These are phyloP conservation scores for Stegana nigrithorax DNA, from an alignment of 2,888 invertebrate genomes.

Conservation along the genomic window DNA sequence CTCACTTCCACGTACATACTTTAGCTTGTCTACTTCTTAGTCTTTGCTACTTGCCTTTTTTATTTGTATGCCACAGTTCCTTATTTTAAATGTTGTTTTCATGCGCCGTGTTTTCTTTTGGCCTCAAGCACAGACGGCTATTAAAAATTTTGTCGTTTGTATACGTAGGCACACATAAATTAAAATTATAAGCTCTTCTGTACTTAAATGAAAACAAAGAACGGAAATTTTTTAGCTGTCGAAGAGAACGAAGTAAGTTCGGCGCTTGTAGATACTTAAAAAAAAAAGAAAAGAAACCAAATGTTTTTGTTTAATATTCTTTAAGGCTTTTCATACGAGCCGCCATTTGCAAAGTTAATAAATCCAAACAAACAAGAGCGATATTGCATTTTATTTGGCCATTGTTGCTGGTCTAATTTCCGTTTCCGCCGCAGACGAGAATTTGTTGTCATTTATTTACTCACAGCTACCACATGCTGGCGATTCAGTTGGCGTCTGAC, in stretches of 20 bases:
- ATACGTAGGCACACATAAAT: slow-evolving; percentile 4
- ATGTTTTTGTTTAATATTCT: too few species aligned
- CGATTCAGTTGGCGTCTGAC: too few species aligned
- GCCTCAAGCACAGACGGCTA: neutral
- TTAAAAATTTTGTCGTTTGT: slow-evolving; percentile 15
- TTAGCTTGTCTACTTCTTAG: neutral
- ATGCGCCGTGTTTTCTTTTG: neutral
- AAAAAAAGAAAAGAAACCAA: too few species aligned
- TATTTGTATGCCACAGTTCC: neutral
- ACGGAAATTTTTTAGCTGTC: slow-evolving; percentile 22
- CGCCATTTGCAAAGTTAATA: too few species aligned
- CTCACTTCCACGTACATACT: neutral
- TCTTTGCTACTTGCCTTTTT: neutral
- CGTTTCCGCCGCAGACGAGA: slow-evolving; percentile 65
- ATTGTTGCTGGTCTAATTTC: slow-evolving; percentile 57
- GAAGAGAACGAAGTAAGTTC: too few species aligned
- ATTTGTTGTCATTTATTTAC: slow-evolving; percentile 64
- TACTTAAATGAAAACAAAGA: slow-evolving; percentile 29
- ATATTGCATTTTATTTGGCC: slow-evolving; percentile 31
- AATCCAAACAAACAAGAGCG: too few species aligned
- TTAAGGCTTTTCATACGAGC: too few species aligned
- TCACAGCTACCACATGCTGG: slow-evolving; percentile 28
- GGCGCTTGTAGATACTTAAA: too few species aligned
- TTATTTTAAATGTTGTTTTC: slow-evolving; percentile 1
- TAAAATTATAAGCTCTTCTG: slow-evolving; percentile 20